Evolutionary conservation across 1,140 invertebrate species (phyloP).

Genomic region (Danaus plexippus): DNA sequence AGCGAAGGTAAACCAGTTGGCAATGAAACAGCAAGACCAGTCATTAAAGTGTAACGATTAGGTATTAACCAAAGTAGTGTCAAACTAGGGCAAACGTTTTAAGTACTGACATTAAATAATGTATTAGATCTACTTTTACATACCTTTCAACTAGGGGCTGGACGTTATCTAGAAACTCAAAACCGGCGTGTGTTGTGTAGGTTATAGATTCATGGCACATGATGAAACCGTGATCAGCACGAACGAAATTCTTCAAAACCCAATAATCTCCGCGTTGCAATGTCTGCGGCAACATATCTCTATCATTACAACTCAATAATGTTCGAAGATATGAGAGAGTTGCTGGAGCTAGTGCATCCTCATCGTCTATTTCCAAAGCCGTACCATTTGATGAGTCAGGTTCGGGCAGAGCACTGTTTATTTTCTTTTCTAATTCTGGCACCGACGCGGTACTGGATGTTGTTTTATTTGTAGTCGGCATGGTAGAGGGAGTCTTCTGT

Average conservation of each 20-base stretch:
- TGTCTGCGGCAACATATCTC: conserved; percentile 74
- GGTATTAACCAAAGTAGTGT: too few relatives aligned
- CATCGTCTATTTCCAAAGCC: conserved; percentile 50
- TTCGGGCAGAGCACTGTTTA: conserved; percentile 40
- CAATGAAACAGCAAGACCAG: conserved; percentile 7
- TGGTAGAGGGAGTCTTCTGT: conserved; percentile 48
- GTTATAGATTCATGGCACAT: conserved; percentile 89
- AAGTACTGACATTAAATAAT: not conserved
- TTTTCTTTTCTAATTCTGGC: conserved; percentile 47
- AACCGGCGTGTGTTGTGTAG: conserved; percentile 93
- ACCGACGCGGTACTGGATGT: conserved; percentile 49
- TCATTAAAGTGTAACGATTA: not conserved
- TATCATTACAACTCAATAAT: conserved; percentile 77
- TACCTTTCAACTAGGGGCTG: conserved; percentile 82
- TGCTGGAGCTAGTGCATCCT: conserved; percentile 49
- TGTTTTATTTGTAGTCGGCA: conserved; percentile 54
- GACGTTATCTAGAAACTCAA: conserved; percentile 91
- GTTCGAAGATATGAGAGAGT: conserved; percentile 49
- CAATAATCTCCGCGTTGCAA: conserved; percentile 89
- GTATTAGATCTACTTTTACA: conserved; percentile 22
- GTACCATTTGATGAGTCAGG: conserved; percentile 45
- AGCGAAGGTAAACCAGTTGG: conserved; percentile 19
- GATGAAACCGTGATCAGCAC: conserved; percentile 72
- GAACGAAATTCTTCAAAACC: conserved; percentile 91
- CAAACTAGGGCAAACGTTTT: too few relatives aligned